These are phyloP conservation scores for Chrysochloris asiatica DNA, from an alignment of 2,113 vertebrate species.

Conservation along the genomic window DNA sequence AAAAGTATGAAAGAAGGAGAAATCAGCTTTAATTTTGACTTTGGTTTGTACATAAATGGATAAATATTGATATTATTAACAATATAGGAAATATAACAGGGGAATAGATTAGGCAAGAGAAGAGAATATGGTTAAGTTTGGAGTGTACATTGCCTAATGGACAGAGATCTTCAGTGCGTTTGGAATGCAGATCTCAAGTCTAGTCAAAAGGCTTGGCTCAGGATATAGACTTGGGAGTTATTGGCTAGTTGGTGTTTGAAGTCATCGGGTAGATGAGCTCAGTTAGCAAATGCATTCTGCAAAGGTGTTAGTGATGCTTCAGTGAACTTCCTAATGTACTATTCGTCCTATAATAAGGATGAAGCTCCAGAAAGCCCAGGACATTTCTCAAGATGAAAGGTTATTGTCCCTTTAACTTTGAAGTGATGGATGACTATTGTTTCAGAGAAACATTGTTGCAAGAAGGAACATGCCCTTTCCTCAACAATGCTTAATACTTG, in stretches of 20 bases:
- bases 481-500: not conserved
- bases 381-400: not conserved
- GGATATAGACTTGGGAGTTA: not conserved
- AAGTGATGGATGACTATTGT: not conserved
- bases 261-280: not conserved
- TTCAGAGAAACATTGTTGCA: not conserved
- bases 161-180: not conserved
- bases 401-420: constrained; percentile 15
- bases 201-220: not conserved
- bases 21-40: not conserved
- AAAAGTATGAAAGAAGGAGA: not conserved
- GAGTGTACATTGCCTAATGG: not conserved
- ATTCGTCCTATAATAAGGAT: not conserved
- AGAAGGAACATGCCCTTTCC: not conserved
- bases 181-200: not conserved
- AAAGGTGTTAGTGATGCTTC: not conserved
- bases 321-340: not conserved
- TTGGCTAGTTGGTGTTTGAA: not conserved
- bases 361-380: constrained; percentile 16
- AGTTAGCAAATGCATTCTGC: constrained; percentile 20
- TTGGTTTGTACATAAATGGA: not conserved
- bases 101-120: not conserved
- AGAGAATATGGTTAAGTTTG: not conserved
- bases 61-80: not conserved
- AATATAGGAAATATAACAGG: not conserved